Percentiles rank a stretch among this genome's conserved stretches.
Conservation (phyloP, 2,888 invertebrate species). For the Clanis bilineata region DNA sequence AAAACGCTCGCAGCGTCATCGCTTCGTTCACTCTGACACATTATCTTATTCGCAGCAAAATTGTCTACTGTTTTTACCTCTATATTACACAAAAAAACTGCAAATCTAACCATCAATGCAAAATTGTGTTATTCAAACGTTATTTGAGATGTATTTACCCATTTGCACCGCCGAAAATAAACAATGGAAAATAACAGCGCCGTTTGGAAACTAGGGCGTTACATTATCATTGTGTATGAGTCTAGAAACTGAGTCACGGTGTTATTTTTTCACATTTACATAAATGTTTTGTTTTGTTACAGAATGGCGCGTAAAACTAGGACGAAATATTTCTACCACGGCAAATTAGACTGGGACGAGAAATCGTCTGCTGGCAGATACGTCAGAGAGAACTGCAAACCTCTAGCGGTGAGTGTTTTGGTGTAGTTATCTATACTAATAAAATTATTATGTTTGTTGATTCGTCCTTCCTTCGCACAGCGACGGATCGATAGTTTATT, state of each 20-base stretch:
- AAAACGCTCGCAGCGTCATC: too few relatives aligned
- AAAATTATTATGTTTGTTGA: too few relatives aligned
- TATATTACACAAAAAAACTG: neutral
- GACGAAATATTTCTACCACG: constrained; percentile 99
- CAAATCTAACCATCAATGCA: neutral
- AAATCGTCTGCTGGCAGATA: constrained; percentile 98
- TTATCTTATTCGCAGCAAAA: too few relatives aligned
- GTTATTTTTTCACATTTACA: constrained; percentile 12
- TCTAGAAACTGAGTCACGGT: constrained; percentile 15
- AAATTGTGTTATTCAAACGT: neutral
- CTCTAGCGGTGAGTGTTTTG: constrained; percentile 88
- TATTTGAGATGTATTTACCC: neutral
- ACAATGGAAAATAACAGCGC: constrained; percentile 19
- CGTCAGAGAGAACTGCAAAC: constrained; percentile 98
- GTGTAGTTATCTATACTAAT: constrained; percentile 15
- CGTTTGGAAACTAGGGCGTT: constrained; percentile 19
- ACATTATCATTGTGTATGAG: constrained; percentile 20
- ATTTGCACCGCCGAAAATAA: constrained; percentile 22
- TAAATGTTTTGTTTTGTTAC: constrained; percentile 43
- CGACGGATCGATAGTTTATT: too few relatives aligned
- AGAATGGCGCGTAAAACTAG: constrained; percentile 95
- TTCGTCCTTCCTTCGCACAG: too few relatives aligned
- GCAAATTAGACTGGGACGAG: constrained; percentile 98
- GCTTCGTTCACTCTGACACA: too few relatives aligned
- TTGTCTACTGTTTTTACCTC: too few relatives aligned